These are phyloP conservation scores for Doris montereyensis DNA, from an alignment of 2,888 invertebrate genomes.

Conservation along the genomic window DNA sequence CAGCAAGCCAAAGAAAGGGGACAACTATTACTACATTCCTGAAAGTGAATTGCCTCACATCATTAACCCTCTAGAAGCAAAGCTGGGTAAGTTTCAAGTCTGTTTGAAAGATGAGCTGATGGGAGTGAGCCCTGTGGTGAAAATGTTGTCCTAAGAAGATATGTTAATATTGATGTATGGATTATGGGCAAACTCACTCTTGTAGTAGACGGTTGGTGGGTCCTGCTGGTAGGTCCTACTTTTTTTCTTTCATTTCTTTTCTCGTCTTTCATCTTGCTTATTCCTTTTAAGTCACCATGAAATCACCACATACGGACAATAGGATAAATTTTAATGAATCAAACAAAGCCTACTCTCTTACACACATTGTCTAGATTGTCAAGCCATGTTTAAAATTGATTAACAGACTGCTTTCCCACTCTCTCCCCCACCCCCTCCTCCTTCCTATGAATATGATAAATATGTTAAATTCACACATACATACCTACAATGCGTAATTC, in stretches of 20 bases:
- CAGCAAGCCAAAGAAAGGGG: constrained; percentile 79
- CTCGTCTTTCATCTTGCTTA: neutral
- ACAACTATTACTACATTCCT: constrained; percentile 78
- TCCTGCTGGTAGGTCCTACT: no score
- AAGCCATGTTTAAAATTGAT: no score
- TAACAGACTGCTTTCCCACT: no score
- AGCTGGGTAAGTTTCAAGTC: constrained; percentile 75
- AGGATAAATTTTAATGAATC: no score
- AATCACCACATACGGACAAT: no score
- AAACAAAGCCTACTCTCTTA: no score
- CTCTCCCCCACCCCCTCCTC: no score
- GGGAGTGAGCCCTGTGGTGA: neutral
- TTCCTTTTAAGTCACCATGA: neutral
- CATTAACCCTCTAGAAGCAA: constrained; percentile 89
- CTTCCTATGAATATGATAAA: no score
- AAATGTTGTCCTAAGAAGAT: neutral
- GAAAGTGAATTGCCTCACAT: constrained; percentile 84
- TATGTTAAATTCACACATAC: no score
- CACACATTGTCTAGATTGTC: no score
- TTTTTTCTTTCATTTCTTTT: neutral
- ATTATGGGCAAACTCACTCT: neutral
- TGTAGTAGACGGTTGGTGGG: no score
- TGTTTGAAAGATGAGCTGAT: neutral
- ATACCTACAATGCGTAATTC: no score
- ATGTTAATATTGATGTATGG: neutral